phyloP scores from a whole-genome alignment of 2,888 invertebrate species.

The Cremastinae sp. region DNA sequence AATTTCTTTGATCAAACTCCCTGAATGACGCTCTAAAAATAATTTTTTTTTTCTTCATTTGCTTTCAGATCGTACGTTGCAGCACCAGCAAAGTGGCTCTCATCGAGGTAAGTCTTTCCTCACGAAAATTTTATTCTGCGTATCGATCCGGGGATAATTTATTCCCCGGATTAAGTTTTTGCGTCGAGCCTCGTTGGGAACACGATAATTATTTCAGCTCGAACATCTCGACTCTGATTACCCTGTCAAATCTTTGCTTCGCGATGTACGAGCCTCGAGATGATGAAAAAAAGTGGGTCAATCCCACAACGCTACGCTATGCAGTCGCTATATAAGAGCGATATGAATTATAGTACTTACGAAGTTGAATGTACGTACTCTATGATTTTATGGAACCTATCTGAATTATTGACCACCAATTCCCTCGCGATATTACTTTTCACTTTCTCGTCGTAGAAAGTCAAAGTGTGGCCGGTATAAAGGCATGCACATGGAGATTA shows the following conservation, averaged over 20 bases:
- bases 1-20: conserved; percentile 22
- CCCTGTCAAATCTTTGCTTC: conserved; percentile 26
- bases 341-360: conserved; percentile 45
- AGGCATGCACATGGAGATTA: too few relatives aligned
- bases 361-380: conserved; percentile 8
- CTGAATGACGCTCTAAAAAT: conserved; percentile 2
- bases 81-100: conserved; percentile 62
- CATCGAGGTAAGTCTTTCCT: conserved; percentile 62
- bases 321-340: conserved; percentile 6
- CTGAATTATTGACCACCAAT: conserved; percentile 20
- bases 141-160: too few relatives aligned
- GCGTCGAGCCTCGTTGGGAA: too few relatives aligned
- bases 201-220: background rate
- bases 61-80: conserved; percentile 68
- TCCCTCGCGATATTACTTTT: background rate
- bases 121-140: background rate
- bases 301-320: conserved; percentile 58
- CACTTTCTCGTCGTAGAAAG: background rate
- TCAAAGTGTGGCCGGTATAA: too few relatives aligned
- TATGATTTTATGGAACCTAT: conserved; percentile 42
- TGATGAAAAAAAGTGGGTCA: conserved; percentile 65
- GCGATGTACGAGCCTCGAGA: conserved; percentile 17
- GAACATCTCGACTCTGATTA: conserved; percentile 11
- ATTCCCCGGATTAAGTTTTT: too few relatives aligned
- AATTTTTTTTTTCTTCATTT: conserved; percentile 13